Base-by-base conservation (phyloP, 1,140 invertebrate species). In the Drosophila ficusphila region DNA sequence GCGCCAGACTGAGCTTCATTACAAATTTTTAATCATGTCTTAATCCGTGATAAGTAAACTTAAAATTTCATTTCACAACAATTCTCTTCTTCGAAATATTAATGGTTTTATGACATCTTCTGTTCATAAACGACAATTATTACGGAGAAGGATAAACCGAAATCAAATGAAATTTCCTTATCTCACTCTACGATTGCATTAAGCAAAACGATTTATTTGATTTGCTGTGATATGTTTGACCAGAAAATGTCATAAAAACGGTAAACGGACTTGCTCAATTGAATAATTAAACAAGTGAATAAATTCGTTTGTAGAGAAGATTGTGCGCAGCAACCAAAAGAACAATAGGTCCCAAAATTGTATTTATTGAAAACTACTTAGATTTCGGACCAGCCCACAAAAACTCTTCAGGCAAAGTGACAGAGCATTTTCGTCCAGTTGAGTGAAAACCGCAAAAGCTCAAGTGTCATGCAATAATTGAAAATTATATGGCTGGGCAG, bases 391-490 rank as follows among this genome's bases (percentile, higher is more conserved):
- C 4, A 8, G 9, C 9, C 9, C 54, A 51, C 14, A 58, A 25
- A 31, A 12, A 38, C 34, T 12, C 4, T 33, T 25, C 4, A 9
- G 19, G 7, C 16, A 25, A 36, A 38, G 25, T 38, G 41, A 25
- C 29, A n/a, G n/a, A 18, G 11, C 8, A 31, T 60, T 51, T 58
- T 16, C 42, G 16, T n/a, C 19, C 33, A 29, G 38, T 49, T 34
- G 18, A 31, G 18, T 33, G 39, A 58, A 47, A 52, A 64, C 65
- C 44, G 18, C 54, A 60, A 33, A 44, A 61, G 57, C 41, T 61
- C 44, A 33, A 56, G 60, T 83, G 74, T 82, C 82, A 83, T 71
- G 82, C 74, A 76, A 83, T 89, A 89, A 88, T 83, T 78, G 64
- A 72, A 89, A 85, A 85, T 83, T 78, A 78, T 64, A 78, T 62